These are phyloP conservation scores for Mus caroli DNA, from an alignment of 2,797 vertebrate genomes.

Conservation along the genomic window DNA sequence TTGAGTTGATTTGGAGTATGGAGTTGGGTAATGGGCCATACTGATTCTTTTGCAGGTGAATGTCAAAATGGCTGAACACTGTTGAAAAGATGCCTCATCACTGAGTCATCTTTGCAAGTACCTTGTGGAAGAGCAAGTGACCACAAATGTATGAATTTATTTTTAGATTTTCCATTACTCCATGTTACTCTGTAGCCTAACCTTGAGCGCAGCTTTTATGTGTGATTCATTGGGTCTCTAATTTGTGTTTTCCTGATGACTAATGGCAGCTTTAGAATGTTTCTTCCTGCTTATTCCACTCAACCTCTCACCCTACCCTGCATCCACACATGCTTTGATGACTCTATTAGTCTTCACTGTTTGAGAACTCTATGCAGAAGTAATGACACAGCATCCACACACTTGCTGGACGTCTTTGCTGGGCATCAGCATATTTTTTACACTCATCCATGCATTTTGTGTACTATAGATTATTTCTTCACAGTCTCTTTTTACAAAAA, in stretches of 20 bases:
- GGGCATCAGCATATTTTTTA: slow-evolving; percentile 10
- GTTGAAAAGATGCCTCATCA: not conserved
- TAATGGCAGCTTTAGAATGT: not conserved
- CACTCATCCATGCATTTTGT: not conserved
- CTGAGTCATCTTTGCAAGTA: not conserved
- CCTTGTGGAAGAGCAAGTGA: not conserved
- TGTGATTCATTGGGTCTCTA: slow-evolving; percentile 15
- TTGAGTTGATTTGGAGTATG: not conserved
- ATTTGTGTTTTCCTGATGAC: slow-evolving; percentile 60
- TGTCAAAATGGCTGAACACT: not conserved
- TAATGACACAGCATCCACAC: not conserved
- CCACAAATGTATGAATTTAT: slow-evolving; percentile 1
- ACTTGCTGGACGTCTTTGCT: not conserved
- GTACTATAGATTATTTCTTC: not conserved
- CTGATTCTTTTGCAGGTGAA: not conserved
- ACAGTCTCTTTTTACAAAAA: not conserved
- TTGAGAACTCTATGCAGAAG: not conserved
- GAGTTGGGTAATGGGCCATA: not conserved
- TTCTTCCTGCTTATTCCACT: not conserved
- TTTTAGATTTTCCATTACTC: not conserved
- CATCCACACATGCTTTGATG: not conserved
- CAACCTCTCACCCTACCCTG: not conserved
- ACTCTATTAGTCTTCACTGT: not conserved
- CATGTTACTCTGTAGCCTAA: not conserved
- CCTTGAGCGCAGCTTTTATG: not conserved